Percentiles rank a stretch among this genome's conserved stretches.
phyloP scores from a whole-genome alignment of 2,797 vertebrate species.

The Rhincodon typus region DNA sequence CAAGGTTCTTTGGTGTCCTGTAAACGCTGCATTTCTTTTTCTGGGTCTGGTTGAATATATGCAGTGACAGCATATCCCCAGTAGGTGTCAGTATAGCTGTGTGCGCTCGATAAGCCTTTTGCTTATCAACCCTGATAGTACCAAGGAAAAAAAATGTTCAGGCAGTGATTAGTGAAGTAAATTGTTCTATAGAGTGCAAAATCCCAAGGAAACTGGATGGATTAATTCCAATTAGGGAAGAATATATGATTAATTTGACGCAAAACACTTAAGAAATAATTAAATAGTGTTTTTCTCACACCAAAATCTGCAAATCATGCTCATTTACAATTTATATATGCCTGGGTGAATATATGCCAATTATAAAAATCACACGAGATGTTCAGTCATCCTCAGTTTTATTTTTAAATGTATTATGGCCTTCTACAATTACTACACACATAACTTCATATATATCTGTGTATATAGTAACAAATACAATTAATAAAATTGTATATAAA shows the following conservation, averaged over 20 bases:
- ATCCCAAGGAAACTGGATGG: not conserved
- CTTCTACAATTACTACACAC: not conserved
- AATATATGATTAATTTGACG: not conserved
- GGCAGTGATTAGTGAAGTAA: not conserved
- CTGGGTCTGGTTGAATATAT: not conserved
- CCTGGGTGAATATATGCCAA: not conserved
- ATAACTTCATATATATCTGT: not conserved
- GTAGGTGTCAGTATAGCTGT: not conserved
- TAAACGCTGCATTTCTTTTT: not conserved
- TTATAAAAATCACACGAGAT: not conserved
- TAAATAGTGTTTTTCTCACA: not conserved
- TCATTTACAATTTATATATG: not conserved
- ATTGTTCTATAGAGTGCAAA: not conserved
- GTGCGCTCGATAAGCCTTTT: not conserved
- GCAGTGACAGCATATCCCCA: not conserved
- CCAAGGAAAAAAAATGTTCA: not conserved
- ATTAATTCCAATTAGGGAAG: not conserved
- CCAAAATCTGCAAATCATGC: not conserved
- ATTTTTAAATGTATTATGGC: not conserved
- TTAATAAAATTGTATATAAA: not conserved
- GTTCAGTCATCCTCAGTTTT: not conserved
- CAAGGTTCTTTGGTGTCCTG: not conserved
- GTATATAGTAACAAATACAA: not conserved
- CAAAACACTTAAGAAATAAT: not conserved
- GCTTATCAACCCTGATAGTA: too few relatives aligned